A percentile compares a stretch with the other conserved stretches of the same genome.
Evolutionary conservation across 1,140 invertebrate species (phyloP).

Genomic region (Drosophila nannoptera): DNA sequence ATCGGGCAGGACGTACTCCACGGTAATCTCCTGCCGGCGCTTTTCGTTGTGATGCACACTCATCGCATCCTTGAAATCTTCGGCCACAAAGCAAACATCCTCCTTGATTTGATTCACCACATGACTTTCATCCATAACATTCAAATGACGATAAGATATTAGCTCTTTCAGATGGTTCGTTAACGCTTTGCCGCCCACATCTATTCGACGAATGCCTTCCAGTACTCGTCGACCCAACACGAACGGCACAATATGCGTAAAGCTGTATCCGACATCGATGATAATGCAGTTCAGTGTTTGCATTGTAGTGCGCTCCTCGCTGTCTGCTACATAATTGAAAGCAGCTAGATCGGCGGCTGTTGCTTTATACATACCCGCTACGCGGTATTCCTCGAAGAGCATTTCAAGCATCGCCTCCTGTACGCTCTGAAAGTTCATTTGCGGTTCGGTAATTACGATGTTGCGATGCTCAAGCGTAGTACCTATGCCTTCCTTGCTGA

Average conservation of each 20-base stretch:
- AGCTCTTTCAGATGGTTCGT: slow-evolving; percentile 99
- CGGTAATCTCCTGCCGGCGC: slow-evolving; percentile 84
- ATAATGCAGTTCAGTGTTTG: slow-evolving; percentile 88
- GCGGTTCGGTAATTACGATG: slow-evolving; percentile 95
- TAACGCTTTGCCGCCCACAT: slow-evolving; percentile 97
- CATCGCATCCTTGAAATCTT: slow-evolving; percentile 93
- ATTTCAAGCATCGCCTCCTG: slow-evolving; percentile 97
- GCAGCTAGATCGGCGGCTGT: slow-evolving; percentile 87
- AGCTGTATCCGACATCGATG: slow-evolving; percentile 96
- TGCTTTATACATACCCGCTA: slow-evolving; percentile 89
- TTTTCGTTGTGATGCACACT: slow-evolving; percentile 84
- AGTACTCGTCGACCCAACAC: slow-evolving; percentile 92
- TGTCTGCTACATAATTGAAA: slow-evolving; percentile 82
- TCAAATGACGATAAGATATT: slow-evolving; percentile 93
- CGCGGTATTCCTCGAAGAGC: slow-evolving; percentile 98
- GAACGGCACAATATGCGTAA: slow-evolving; percentile 96
- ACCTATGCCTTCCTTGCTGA: slow-evolving; percentile 92
- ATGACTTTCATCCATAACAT: slow-evolving; percentile 99
- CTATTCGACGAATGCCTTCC: slow-evolving; percentile 89
- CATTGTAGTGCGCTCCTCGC: slow-evolving; percentile 67
- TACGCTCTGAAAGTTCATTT: slow-evolving; percentile 95
- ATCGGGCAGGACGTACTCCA: slow-evolving; percentile 97
- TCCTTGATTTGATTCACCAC: slow-evolving; percentile 99
- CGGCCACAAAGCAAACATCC: slow-evolving; percentile 96
- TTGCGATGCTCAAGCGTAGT: slow-evolving; percentile 88